Evolutionary conservation across 2,888 invertebrate species (phyloP).

Genomic region (Palloptera scutellata): DNA sequence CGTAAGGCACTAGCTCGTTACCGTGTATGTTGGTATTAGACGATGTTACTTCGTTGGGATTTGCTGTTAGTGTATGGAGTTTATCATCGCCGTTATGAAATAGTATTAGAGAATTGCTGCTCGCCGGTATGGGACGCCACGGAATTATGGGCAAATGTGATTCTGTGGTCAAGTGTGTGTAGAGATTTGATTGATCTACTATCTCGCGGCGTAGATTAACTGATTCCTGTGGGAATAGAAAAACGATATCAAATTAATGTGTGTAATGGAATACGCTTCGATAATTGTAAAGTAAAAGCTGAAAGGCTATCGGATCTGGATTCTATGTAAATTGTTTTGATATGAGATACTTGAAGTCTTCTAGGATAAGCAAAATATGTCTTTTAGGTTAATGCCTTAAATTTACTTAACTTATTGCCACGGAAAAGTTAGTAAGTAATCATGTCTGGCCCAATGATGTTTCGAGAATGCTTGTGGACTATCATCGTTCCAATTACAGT

Average conservation of each 20-base stretch:
- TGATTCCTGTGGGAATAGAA: conserved; percentile 49
- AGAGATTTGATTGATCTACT: conserved; percentile 53
- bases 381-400: too few relatives aligned
- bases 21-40: conserved; percentile 32
- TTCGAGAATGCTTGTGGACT: too few relatives aligned
- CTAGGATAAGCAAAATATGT: too few relatives aligned
- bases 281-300: not conserved
- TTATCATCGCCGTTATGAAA: conserved; percentile 42
- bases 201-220: conserved; percentile 56
- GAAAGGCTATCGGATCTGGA: too few relatives aligned
- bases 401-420: too few relatives aligned
- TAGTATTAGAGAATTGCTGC: conserved; percentile 61
- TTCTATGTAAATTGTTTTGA: too few relatives aligned
- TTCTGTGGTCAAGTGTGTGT: conserved; percentile 58
- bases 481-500: too few relatives aligned
- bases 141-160: conserved; percentile 67
- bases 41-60: not conserved
- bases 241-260: not conserved
- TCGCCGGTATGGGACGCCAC: conserved; percentile 77
- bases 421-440: too few relatives aligned
- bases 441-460: too few relatives aligned
- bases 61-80: conserved; percentile 30
- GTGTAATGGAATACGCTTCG: not conserved
- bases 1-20: conserved; percentile 55
- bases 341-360: too few relatives aligned